Evolutionary conservation across 1,140 invertebrate genomes (phyloP), one percentile per base, ranked within the genome.

Genomic region (Manduca sexta): DNA sequence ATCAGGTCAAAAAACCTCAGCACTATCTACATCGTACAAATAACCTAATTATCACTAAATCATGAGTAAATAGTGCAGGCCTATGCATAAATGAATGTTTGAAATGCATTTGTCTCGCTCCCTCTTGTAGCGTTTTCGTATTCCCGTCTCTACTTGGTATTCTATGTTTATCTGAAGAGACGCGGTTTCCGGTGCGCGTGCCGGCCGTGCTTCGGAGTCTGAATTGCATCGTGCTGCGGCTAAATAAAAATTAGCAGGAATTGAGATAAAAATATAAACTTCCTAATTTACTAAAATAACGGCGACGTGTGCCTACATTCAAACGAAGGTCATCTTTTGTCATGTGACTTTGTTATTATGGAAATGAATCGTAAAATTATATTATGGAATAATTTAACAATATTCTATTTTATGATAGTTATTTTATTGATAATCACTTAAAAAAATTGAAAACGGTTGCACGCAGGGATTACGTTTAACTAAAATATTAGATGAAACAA

Each of bases 131-230:
- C 45, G 34, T 51, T 48, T 49, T 46, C 56, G 48, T 66, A 61
- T 63, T 30, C 60, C 48, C 52, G 56, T 64, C 50, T 48, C 65
- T 64, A 50, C 21, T 26, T 71, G 59, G 50, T 37, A 40, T 51
- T 42, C 64, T 76, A 76, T 58, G 67, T 69, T 66, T 71, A 68
- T 62, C 66, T 45, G 37, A 40, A 16, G 55, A 67, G 65, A 50
- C 50, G 52, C 50, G 57, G 60, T 63, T 69, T 76, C 73, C 73
- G 69, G 68, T 63, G 58, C 50, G 49, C 17, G 41, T 45, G 43
- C 31, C 44, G 44, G 37, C 31, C 33, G 45, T 35, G 43, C 37
- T 30, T 49, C 12, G 38, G 45, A 44, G 43, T 34, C 15, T 21
- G 30, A 35, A 35, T 58, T 31, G 41, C 47, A 53, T 35, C 44